A percentile compares a stretch with the other conserved stretches of the same genome.
phyloP scores from a whole-genome alignment of 2,797 vertebrate genomes.

The Tadarida brasiliensis region DNA sequence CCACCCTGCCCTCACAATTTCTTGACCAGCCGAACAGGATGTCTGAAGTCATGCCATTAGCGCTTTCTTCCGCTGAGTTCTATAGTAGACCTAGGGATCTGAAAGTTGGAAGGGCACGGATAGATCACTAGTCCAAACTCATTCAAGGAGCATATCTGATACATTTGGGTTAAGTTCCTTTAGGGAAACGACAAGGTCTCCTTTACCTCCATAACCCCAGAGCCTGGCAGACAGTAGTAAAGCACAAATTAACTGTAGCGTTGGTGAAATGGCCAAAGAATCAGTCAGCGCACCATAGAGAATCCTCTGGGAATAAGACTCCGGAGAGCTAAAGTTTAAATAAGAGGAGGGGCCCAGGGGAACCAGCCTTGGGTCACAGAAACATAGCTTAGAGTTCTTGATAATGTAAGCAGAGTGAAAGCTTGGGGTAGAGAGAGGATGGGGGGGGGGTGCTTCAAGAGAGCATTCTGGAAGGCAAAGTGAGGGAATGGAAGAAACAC shows the following conservation, averaged over 20 bases:
- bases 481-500: neutral
- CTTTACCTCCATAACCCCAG: neutral
- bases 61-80: neutral
- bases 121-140: neutral
- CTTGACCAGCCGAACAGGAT: neutral
- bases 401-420: neutral
- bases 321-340: neutral
- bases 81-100: neutral
- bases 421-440: neutral
- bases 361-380: neutral
- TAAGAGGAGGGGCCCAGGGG: neutral
- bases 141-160: neutral
- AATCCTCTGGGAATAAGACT: neutral
- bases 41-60: neutral
- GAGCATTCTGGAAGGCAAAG: constrained; percentile 4
- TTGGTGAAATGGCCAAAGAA: neutral
- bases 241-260: neutral
- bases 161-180: neutral
- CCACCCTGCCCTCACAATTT: neutral
- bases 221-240: neutral
- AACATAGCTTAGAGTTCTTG: neutral
- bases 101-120: neutral
- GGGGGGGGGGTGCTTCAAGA: neutral
- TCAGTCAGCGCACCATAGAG: neutral
- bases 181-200: neutral